Conservation (phyloP, 2,113 vertebrate species). For the Hippocampus comes region DNA sequence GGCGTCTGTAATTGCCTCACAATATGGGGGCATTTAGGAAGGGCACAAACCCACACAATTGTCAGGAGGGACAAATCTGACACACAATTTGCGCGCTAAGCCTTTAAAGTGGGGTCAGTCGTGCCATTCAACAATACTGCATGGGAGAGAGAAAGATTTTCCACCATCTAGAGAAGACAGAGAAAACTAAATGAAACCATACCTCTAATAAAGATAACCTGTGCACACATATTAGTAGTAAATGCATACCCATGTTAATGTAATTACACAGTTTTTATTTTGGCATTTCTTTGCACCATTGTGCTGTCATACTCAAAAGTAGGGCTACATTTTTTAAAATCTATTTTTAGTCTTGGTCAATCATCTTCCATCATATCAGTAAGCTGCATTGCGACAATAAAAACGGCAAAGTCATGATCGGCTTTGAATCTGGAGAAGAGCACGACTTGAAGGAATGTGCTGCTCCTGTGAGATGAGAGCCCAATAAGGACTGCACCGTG, state of each 20-base stretch:
- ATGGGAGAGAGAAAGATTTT: background rate
- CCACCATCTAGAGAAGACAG: background rate
- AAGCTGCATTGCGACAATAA: constrained; percentile 30
- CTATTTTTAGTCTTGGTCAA: background rate
- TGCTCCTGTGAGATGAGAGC: background rate
- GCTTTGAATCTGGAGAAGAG: constrained; percentile 16
- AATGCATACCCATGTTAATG: background rate
- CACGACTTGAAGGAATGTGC: too few relatives aligned
- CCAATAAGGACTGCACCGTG: constrained; percentile 14
- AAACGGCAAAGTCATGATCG: constrained; percentile 48
- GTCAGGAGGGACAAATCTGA: background rate
- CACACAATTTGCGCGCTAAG: background rate
- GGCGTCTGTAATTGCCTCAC: background rate
- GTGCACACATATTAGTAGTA: background rate
- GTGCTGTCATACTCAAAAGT: constrained; percentile 35
- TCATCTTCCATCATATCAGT: constrained; percentile 15
- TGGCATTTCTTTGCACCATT: constrained; percentile 26
- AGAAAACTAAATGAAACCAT: background rate
- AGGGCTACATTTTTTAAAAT: constrained; percentile 24
- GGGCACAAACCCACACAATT: background rate
- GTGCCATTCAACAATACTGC: background rate
- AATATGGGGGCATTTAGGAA: background rate
- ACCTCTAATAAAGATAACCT: background rate
- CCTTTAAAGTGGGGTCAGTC: background rate
- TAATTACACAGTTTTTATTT: constrained; percentile 24